phyloP scores from a whole-genome alignment of 1,140 invertebrate genomes.

The Apis florea region DNA sequence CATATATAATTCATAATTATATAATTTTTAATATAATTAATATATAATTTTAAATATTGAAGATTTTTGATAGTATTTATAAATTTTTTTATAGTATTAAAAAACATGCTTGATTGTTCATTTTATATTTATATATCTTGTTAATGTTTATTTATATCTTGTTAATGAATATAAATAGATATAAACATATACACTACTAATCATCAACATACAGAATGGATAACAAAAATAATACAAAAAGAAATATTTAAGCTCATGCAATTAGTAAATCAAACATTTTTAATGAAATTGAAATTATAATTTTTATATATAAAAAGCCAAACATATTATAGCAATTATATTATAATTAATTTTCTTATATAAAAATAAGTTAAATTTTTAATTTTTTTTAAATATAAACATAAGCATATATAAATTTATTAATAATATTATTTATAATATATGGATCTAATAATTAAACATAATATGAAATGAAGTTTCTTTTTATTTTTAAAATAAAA shows the following conservation, averaged over 20 bases:
- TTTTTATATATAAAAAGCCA: conserved; percentile 22
- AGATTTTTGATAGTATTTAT: too few species aligned
- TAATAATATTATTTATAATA: background rate
- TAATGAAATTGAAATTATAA: conserved; percentile 41
- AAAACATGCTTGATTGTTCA: conserved; percentile 43
- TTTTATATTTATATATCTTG: conserved; percentile 37
- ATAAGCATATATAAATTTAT: background rate
- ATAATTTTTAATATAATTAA: conserved; percentile 18
- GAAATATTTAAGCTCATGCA: conserved; percentile 65
- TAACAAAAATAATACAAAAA: conserved; percentile 70
- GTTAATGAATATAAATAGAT: conserved; percentile 58
- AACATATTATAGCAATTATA: conserved; percentile 17
- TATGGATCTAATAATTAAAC: background rate
- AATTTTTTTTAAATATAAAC: background rate
- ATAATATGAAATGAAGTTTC: background rate
- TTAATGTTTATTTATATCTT: conserved; percentile 44
- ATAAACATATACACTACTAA: conserved; percentile 48
- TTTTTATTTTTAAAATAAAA: conserved; percentile 1
- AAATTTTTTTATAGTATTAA: conserved; percentile 4
- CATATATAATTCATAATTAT: too few species aligned
- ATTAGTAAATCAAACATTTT: conserved; percentile 50
- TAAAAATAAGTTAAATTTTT: background rate
- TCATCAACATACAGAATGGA: conserved; percentile 76
- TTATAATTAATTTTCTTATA: conserved; percentile 2
- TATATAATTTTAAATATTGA: too few species aligned